Evolutionary conservation across 2,113 vertebrate species (phyloP), one percentile per base, ranked within the genome.

Genomic region (Psilopogon haemacephalus): DNA sequence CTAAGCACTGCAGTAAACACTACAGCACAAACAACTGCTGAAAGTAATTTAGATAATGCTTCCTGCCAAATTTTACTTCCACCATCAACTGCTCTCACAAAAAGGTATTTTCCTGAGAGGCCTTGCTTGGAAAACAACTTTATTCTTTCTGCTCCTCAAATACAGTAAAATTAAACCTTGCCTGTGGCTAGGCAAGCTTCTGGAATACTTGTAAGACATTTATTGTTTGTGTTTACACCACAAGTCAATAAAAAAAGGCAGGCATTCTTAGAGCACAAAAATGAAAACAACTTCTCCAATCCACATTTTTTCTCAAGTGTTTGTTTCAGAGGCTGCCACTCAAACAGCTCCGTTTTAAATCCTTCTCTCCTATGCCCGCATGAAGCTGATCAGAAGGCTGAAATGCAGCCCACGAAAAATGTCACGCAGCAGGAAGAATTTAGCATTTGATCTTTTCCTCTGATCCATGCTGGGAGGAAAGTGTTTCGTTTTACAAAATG

Each of bases 391-490:
- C 89, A 91, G 54, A 86, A 92, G 16, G 38, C 37, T 84, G 63
- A 87, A 94, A 95, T 90, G 87, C 50, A 90, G 40, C 55, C 63
- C 86, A 90, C 77, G 94, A 84, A 74, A 94, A 94, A 89, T 84
- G 28, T 44, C 78, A 89, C 81, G 72, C 74, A 67, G 67, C 9
- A 13, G 62, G 71, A 87, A 80, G 30, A 94, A 89, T 88, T 91
- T 54, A 70, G 11, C 60, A 83, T 94, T 94, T 94, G 89, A 91
- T 95, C 69, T 86, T 89, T 89, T 63, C n/a, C 12, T 85, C 46
- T 87, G 23, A 46, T 94, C 19, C 89, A 80, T 74, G 75, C 78
- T 94, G 82, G 21, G 89, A 77, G 44, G 38, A 82, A 91, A 80
- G 2, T 60, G n/a, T 74, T 91, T 81, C 33, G 71, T 92, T 95